Evolutionary conservation across 2,113 vertebrate species (phyloP).

Genomic region (Microtus richardsoni): DNA sequence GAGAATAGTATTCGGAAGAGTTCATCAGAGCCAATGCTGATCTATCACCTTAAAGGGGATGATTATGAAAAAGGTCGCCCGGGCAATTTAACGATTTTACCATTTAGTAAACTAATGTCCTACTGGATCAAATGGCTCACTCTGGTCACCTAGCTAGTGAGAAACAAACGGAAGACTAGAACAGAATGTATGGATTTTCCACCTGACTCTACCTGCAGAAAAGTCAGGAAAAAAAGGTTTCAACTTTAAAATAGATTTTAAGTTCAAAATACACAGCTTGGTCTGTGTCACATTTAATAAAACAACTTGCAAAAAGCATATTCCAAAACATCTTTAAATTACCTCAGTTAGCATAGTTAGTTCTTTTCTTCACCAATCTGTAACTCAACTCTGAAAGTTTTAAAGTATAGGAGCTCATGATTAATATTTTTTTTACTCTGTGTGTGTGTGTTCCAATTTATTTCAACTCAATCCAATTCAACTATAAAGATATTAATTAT

Average conservation of each 20-base stretch:
- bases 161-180: constrained; percentile 29
- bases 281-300: not conserved
- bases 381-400: not conserved
- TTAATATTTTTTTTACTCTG: not conserved
- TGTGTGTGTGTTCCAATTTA: not conserved
- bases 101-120: not conserved
- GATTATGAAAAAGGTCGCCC: not conserved
- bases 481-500: constrained; percentile 36
- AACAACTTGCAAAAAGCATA: not conserved
- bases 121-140: not conserved
- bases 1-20: not conserved
- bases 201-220: not conserved
- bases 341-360: not conserved
- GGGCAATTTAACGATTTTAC: not conserved
- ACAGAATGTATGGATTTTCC: not conserved
- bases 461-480: constrained; percentile 11
- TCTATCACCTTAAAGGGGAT: not conserved
- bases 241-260: not conserved
- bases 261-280: not conserved
- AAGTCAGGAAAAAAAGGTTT: not conserved
- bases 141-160: not conserved
- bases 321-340: constrained; percentile 28
- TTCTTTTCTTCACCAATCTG: not conserved
- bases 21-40: not conserved
- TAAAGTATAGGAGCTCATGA: not conserved